A percentile compares a stretch with the other conserved stretches of the same genome.
Evolutionary conservation across 2,888 invertebrate species (phyloP).

Genomic region (Spisula subtruncata): DNA sequence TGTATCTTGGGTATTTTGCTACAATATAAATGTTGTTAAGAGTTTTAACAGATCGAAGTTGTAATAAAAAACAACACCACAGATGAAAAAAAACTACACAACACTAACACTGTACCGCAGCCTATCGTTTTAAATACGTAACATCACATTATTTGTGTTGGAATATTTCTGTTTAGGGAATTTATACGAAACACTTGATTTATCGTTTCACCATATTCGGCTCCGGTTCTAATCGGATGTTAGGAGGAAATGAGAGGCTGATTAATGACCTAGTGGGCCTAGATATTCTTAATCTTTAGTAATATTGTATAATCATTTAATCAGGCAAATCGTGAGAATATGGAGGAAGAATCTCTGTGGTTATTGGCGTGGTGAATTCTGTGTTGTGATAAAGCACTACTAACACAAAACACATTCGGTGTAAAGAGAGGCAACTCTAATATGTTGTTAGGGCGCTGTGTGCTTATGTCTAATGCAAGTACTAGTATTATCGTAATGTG

Average conservation of each 20-base stretch:
- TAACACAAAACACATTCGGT: not conserved
- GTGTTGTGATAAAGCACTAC: not conserved
- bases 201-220: not conserved
- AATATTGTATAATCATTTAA: not conserved
- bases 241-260: not conserved
- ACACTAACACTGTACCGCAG: no score
- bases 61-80: no score
- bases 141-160: no score
- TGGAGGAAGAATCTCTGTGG: not conserved
- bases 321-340: not conserved
- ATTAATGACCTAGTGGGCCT: not conserved
- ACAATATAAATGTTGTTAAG: no score
- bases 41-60: no score
- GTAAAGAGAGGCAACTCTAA: not conserved
- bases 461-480: no score
- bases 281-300: slow-evolving; percentile 2
- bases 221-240: not conserved
- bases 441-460: not conserved
- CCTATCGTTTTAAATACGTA: no score
- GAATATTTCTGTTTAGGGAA: no score
- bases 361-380: not conserved
- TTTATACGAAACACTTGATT: not conserved
- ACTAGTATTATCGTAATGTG: no score
- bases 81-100: no score
- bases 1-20: no score